These are phyloP conservation scores for Anarrhichthys ocellatus DNA, from an alignment of 2,113 vertebrate genomes.

Conservation along the genomic window DNA sequence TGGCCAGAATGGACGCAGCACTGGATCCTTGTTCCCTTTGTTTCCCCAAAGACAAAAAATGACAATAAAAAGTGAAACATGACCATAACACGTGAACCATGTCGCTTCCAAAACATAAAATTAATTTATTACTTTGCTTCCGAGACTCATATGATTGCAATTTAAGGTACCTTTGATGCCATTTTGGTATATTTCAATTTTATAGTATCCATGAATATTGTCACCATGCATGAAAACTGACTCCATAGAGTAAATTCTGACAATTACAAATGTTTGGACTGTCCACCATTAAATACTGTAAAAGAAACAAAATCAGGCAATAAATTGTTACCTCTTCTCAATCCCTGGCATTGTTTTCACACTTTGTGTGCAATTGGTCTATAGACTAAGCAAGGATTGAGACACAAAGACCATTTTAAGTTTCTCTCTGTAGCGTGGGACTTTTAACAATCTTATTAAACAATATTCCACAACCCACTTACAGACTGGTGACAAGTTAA, in stretches of 20 bases:
- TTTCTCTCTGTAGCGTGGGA: background rate
- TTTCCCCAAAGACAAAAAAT: conserved; percentile 56
- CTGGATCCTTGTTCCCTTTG: conserved; percentile 10
- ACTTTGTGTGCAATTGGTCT: background rate
- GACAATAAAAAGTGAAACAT: conserved; percentile 36
- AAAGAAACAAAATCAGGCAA: conserved; percentile 32
- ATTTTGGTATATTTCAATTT: conserved; percentile 43
- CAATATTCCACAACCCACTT: background rate
- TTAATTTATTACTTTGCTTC: background rate
- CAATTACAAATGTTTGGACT: conserved; percentile 20
- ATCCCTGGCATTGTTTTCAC: background rate
- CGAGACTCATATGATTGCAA: background rate
- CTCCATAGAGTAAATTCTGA: conserved; percentile 7
- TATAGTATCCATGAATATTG: conserved; percentile 14
- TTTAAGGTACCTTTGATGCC: conserved; percentile 17
- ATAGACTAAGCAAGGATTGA: background rate
- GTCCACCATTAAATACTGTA: conserved; percentile 14
- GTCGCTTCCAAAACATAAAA: conserved; percentile 12
- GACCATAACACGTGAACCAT: background rate
- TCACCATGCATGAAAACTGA: conserved; percentile 41
- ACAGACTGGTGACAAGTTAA: background rate
- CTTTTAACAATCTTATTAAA: background rate
- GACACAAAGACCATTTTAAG: background rate
- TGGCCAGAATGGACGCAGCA: conserved; percentile 25
- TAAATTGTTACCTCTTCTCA: conserved; percentile 40